Percentiles rank a stretch among this genome's conserved stretches.
Evolutionary conservation across 1,140 invertebrate species (phyloP).

Genomic region (Thaumetopoea pityocampa): DNA sequence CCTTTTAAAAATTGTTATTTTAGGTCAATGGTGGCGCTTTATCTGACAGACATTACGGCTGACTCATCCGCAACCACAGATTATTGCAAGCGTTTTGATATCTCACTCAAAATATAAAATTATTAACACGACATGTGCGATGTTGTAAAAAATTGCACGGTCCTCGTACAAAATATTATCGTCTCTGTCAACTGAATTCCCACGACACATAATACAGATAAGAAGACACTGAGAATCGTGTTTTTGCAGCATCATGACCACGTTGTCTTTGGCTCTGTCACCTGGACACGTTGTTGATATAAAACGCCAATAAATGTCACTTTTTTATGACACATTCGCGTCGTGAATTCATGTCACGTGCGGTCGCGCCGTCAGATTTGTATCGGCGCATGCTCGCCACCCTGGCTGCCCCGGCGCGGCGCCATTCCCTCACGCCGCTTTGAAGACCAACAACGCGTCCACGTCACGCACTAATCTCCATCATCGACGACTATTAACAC

Average conservation of each 20-base stretch:
- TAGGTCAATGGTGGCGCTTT: slow-evolving; percentile 35
- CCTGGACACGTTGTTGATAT: slow-evolving; percentile 66
- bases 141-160: slow-evolving; percentile 10
- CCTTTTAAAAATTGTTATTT: slow-evolving; percentile 46
- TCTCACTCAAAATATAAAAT: slow-evolving; percentile 14
- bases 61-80: slow-evolving; percentile 9
- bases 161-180: slow-evolving; percentile 32
- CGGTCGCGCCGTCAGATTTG: slow-evolving; percentile 47
- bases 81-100: slow-evolving; percentile 17
- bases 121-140: slow-evolving; percentile 9
- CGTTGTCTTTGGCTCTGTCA: slow-evolving; percentile 47
- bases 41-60: slow-evolving; percentile 9
- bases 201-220: slow-evolving; percentile 51
- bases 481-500: slow-evolving; percentile 52
- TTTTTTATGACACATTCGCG: slow-evolving; percentile 64
- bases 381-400: slow-evolving; percentile 58
- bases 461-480: slow-evolving; percentile 49
- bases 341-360: slow-evolving; percentile 62
- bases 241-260: slow-evolving; percentile 65
- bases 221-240: slow-evolving; percentile 37
- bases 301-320: slow-evolving; percentile 73
- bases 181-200: slow-evolving; percentile 29
- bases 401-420: slow-evolving; percentile 38
- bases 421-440: slow-evolving; percentile 50
- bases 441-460: slow-evolving; percentile 27